Percentiles rank a stretch among this genome's conserved stretches.
Evolutionary conservation across 2,888 invertebrate genomes (phyloP).

Genomic region (Drosophila neonasuta): DNA sequence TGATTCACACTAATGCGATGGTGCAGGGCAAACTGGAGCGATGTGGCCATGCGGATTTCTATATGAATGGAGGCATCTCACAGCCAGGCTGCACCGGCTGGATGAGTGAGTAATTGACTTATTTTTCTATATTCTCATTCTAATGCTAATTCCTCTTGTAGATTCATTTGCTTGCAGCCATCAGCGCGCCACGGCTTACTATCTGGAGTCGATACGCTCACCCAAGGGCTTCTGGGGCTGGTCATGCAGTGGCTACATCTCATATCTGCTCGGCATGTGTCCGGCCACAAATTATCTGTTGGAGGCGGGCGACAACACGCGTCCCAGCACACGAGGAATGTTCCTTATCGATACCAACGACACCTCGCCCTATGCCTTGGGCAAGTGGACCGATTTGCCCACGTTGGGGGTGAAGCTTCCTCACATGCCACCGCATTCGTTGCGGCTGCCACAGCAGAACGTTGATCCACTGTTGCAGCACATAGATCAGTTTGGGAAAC

Average conservation of each 20-base stretch:
- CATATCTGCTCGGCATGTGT: constrained; percentile 85
- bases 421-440: constrained; percentile 27
- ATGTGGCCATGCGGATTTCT: constrained; percentile 88
- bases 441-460: constrained; percentile 46
- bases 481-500: constrained; percentile 81
- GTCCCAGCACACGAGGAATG: constrained; percentile 82
- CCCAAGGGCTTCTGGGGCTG: constrained; percentile 87
- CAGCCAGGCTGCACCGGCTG: constrained; percentile 86
- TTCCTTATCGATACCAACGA: constrained; percentile 84
- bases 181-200: constrained; percentile 86
- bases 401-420: constrained; percentile 67
- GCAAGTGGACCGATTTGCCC: constrained; percentile 83
- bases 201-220: constrained; percentile 86
- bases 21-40: constrained; percentile 86
- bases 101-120: constrained; percentile 44
- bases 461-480: constrained; percentile 75
- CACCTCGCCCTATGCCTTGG: constrained; percentile 84
- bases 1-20: constrained; percentile 88
- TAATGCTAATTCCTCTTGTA: constrained; percentile 48
- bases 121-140: too few species aligned
- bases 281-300: constrained; percentile 83
- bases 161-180: constrained; percentile 86
- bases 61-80: constrained; percentile 87
- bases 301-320: constrained; percentile 83
- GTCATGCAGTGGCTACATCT: constrained; percentile 84